phyloP scores from a whole-genome alignment of 2,113 vertebrate species.

The Corythoichthys intestinalis region DNA sequence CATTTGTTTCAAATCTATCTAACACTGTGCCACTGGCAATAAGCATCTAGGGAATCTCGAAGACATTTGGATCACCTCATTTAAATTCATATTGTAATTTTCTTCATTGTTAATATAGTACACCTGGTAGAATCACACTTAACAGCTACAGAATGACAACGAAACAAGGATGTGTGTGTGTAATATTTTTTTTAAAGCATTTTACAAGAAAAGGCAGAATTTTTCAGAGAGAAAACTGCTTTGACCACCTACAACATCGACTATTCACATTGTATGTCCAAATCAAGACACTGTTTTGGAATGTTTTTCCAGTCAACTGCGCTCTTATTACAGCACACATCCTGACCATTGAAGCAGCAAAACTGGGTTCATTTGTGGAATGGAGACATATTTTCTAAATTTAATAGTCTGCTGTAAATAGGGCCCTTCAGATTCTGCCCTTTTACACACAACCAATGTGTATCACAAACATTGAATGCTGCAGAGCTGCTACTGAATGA shows the following conservation, averaged over 20 bases:
- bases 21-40: slow-evolving; percentile 57
- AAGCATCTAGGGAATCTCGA: slow-evolving; percentile 41
- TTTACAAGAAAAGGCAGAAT: slow-evolving; percentile 45
- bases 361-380: background rate
- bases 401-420: background rate
- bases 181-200: slow-evolving; percentile 38
- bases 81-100: slow-evolving; percentile 42
- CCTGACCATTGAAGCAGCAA: background rate
- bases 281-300: slow-evolving; percentile 42
- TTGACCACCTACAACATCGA: slow-evolving; percentile 57
- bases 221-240: slow-evolving; percentile 38
- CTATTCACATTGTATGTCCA: slow-evolving; percentile 33
- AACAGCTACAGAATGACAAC: slow-evolving; percentile 56
- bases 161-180: slow-evolving; percentile 25
- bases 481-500: background rate
- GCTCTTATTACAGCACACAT: background rate
- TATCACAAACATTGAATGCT: background rate
- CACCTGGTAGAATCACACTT: slow-evolving; percentile 58
- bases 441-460: background rate
- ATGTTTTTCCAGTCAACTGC: slow-evolving; percentile 52
- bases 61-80: slow-evolving; percentile 21
- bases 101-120: slow-evolving; percentile 48
- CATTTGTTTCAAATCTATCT: slow-evolving; percentile 60
- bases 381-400: background rate
- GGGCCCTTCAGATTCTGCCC: background rate